A percentile compares a stretch with the other conserved stretches of the same genome.
Conservation (phyloP, 2,888 invertebrate species). For the Perithous albicinctus region DNA sequence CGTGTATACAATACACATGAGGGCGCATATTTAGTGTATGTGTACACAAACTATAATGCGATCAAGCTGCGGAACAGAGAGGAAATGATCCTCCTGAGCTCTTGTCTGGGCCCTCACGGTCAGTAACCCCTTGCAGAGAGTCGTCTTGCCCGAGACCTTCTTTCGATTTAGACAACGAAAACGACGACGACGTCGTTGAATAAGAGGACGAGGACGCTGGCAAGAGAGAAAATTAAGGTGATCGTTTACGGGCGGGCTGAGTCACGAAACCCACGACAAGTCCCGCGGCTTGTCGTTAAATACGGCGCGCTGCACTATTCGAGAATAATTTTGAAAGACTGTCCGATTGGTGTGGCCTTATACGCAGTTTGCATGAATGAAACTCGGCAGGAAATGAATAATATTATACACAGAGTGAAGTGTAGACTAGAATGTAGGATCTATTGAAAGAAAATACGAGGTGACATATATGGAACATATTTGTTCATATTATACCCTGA, state of each 20-base stretch:
- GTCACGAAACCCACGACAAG: constrained; percentile 58
- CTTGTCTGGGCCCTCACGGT: constrained; percentile 62
- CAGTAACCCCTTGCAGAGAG: constrained; percentile 62
- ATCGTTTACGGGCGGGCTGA: constrained; percentile 59
- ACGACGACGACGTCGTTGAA: constrained; percentile 39
- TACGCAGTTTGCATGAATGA: constrained; percentile 3
- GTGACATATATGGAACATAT: neutral
- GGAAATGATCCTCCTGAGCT: constrained; percentile 42
- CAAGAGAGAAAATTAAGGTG: constrained; percentile 57
- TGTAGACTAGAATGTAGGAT: too few relatives aligned
- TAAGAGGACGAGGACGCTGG: constrained; percentile 41
- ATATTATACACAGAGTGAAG: neutral
- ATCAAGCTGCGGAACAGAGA: constrained; percentile 37
- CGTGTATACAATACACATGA: constrained; percentile 29
- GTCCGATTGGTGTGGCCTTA: neutral
- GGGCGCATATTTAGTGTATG: constrained; percentile 34
- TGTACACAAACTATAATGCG: constrained; percentile 39
- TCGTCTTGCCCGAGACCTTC: constrained; percentile 59
- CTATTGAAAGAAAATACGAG: neutral
- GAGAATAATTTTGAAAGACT: constrained; percentile 15
- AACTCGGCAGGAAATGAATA: constrained; percentile 18
- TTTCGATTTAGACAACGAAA: constrained; percentile 63
- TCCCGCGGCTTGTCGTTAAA: constrained; percentile 36
- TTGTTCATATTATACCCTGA: neutral
- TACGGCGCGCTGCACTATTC: neutral